phyloP scores from a whole-genome alignment of 2,797 vertebrate genomes.

The Mycteria americana region DNA sequence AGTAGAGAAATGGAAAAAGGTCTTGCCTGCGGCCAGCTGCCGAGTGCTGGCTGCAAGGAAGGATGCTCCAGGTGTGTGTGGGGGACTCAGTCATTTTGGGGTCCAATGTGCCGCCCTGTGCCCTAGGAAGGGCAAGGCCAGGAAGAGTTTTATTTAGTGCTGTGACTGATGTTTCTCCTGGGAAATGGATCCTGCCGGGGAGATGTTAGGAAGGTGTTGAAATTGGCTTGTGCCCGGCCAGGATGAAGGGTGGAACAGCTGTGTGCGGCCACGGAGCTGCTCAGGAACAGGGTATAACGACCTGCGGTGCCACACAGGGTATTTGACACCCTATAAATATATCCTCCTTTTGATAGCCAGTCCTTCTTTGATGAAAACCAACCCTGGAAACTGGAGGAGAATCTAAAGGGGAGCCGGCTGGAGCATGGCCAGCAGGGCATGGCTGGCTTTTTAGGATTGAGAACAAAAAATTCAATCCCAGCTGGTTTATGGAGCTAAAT shows the following conservation, averaged over 20 bases:
- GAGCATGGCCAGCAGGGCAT: neutral
- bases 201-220: slow-evolving; percentile 48
- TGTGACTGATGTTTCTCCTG: slow-evolving; percentile 32
- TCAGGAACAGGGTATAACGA: neutral
- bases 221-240: neutral
- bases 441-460: slow-evolving; percentile 44
- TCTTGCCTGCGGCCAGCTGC: neutral
- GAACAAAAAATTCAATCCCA: slow-evolving; percentile 48
- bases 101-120: neutral
- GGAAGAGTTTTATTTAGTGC: slow-evolving; percentile 48
- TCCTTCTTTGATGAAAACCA: slow-evolving; percentile 51
- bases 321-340: slow-evolving; percentile 81
- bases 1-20: neutral
- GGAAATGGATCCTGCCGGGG: neutral
- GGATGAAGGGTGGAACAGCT: slow-evolving; percentile 57
- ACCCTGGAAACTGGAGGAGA: slow-evolving; percentile 46
- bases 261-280: neutral
- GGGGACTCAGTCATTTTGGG: neutral
- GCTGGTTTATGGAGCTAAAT: slow-evolving; percentile 51
- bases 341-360: slow-evolving; percentile 37
- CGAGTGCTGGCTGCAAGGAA: neutral
- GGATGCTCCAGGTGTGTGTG: neutral
- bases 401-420: slow-evolving; percentile 19
- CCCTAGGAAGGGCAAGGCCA: neutral
- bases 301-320: slow-evolving; percentile 33